Base-by-base conservation (phyloP, 2,888 invertebrate species). In the Ophion ventricosus region DNA sequence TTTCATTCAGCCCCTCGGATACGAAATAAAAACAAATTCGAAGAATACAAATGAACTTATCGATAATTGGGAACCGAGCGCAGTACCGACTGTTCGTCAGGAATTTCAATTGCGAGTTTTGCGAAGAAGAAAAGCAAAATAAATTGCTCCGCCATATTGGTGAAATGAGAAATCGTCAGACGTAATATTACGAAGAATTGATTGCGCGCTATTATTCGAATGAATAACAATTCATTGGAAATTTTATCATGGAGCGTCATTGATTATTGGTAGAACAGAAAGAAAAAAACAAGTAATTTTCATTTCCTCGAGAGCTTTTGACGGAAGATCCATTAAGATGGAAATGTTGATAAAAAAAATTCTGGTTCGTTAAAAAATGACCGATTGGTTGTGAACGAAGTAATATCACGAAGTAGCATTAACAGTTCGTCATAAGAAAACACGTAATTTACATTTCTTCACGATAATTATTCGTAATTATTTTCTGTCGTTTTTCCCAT, bases 361-460 rank as follows among this genome's bases (percentile, higher is more conserved):
- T 40, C 25, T 74, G 4, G 10, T 43, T n/a, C 25, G n/a, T 2
- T 35, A 14, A 75, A 35, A 49, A 29, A 63, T 5, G 35, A 54
- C 40, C 59, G 66, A 57, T 77, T 59, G 25, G 17, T 70, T 56
- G 17, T 25, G 17, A 56, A 8, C 26, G 17, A 54, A 49, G 49
- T 70, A 70, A 7, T 35, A 35, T 75, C 64, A 25, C 75, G 75
- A 63, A 72, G 49, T 72, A 29, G 56, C 57, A 57, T 73, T 40
- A 73, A 73, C 56, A 23, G 40, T 35, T 17, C 23, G 59, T 35
- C 20, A 23, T 26, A 26, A 2, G 1, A 56, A 11, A 35, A 17
- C 17, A 35, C 17, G 59, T 59, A 59, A 73, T 73, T 73, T 59
- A 23, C 59, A 73, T 73, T 73, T 59, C 72, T 35, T 57, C 70